These are phyloP conservation scores for Paragorgia papillata DNA, from an alignment of 92 coral and sea anemone species.

Conservation along the genomic window DNA sequence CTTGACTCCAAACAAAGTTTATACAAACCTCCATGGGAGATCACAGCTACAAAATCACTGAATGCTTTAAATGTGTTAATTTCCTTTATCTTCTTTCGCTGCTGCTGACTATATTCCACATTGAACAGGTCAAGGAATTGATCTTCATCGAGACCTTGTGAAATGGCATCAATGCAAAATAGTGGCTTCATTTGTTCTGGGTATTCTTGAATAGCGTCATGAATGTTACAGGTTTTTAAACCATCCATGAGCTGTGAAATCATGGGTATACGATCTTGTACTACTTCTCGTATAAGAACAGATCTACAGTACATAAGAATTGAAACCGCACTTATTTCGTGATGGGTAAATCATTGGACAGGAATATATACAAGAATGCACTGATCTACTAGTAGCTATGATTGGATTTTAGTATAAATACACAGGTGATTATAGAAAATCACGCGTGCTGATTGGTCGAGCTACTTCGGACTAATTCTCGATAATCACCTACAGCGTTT, in stretches of 20 bases:
- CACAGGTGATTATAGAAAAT: too few species aligned
- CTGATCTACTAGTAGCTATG: too few species aligned
- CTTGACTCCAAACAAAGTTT: background rate
- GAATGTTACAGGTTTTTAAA: slow-evolving; percentile 41
- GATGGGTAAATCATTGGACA: too few species aligned
- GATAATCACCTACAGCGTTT: too few species aligned
- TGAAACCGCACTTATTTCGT: slow-evolving; percentile 5
- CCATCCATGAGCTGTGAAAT: slow-evolving; percentile 61
- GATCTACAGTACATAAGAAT: slow-evolving; percentile 38
- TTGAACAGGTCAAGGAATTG: slow-evolving; percentile 47
- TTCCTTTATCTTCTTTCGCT: slow-evolving; percentile 56
- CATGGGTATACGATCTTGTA: slow-evolving; percentile 62
- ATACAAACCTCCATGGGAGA: too few species aligned
- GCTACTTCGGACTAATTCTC: too few species aligned
- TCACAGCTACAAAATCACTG: slow-evolving; percentile 43
- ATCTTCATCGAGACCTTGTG: slow-evolving; percentile 50
- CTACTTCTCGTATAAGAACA: slow-evolving; percentile 42
- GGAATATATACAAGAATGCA: too few species aligned
- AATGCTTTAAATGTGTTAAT: slow-evolving; percentile 50
- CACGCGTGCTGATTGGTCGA: too few species aligned
- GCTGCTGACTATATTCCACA: slow-evolving; percentile 52
- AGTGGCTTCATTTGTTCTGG: slow-evolving; percentile 50
- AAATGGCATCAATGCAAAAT: slow-evolving; percentile 28
- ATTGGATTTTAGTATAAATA: too few species aligned
- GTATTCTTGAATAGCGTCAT: slow-evolving; percentile 42